These are phyloP conservation scores for Syngnathus typhle DNA, from an alignment of 2,113 vertebrate genomes.

Conservation along the genomic window DNA sequence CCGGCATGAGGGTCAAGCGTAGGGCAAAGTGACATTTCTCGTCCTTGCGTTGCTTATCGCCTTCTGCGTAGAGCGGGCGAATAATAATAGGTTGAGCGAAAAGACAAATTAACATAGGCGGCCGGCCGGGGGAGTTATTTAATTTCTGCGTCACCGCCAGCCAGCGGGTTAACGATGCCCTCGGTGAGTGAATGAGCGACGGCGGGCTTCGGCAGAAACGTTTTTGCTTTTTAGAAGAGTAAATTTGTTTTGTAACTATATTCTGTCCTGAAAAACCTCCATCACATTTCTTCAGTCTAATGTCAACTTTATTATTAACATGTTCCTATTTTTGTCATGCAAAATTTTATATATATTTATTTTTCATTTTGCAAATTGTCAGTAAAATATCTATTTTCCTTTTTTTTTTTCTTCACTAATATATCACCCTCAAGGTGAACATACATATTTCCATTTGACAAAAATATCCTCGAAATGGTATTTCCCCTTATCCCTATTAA, in stretches of 20 bases:
- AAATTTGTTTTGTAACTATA: background rate
- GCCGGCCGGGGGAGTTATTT: slow-evolving; percentile 1
- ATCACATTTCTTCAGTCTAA: no score
- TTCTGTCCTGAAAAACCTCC: background rate
- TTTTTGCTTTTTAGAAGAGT: no score
- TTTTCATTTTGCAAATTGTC: no score
- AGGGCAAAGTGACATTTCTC: background rate
- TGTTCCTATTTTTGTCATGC: no score
- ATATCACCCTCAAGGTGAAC: slow-evolving; percentile 22
- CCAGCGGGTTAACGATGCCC: slow-evolving; percentile 11
- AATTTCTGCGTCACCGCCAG: background rate
- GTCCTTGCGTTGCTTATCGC: background rate
- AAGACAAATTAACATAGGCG: background rate
- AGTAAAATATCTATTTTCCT: no score
- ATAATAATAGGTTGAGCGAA: slow-evolving; percentile 3
- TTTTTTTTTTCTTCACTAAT: slow-evolving; percentile 30
- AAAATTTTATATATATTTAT: no score
- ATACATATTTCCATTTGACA: slow-evolving; percentile 27
- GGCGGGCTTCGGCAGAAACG: background rate
- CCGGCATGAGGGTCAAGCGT: slow-evolving; percentile 8
- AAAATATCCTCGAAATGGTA: slow-evolving; percentile 38
- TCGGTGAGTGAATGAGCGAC: slow-evolving; percentile 14
- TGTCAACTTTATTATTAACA: no score
- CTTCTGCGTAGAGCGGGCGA: background rate
- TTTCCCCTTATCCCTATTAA: slow-evolving; percentile 43